Percentiles rank a stretch among this genome's conserved stretches.
Conservation (phyloP, 2,113 vertebrate species). For the Uropsilus gracilis region DNA sequence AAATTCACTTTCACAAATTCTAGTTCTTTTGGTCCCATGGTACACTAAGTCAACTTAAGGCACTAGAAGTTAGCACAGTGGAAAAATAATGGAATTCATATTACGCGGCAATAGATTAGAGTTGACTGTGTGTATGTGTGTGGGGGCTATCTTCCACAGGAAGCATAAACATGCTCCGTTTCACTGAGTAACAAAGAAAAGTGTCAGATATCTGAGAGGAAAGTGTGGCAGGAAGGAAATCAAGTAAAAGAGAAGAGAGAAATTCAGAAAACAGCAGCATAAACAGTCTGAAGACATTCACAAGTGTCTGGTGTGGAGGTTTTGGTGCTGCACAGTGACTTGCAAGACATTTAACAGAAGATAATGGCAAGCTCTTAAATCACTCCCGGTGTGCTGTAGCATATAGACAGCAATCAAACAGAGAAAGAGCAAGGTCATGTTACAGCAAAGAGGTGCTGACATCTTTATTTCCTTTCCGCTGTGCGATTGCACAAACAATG, state of each 20-base stretch:
- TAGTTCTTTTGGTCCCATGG: slow-evolving; percentile 60
- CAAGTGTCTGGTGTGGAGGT: background rate
- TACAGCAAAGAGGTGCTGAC: background rate
- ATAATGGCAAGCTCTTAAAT: background rate
- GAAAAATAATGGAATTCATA: slow-evolving; percentile 79
- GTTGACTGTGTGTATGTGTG: background rate
- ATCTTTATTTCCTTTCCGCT: slow-evolving; percentile 6
- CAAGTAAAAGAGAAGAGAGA: background rate
- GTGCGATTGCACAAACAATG: background rate
- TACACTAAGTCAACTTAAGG: slow-evolving; percentile 61
- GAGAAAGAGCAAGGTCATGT: background rate
- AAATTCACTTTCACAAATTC: slow-evolving; percentile 76
- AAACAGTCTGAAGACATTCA: background rate
- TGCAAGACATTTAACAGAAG: slow-evolving; percentile 34
- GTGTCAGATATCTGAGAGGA: background rate
- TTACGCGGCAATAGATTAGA: slow-evolving; percentile 67
- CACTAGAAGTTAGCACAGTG: slow-evolving; percentile 68
- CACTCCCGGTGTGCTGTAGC: background rate
- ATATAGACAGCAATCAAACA: background rate
- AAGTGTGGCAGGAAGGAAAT: background rate
- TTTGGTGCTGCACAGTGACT: background rate
- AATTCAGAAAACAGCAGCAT: background rate
- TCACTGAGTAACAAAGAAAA: slow-evolving; percentile 46
- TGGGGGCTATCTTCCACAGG: background rate
- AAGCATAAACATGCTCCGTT: slow-evolving; percentile 51